These are phyloP conservation scores for Momotus momota DNA, from an alignment of 2,797 vertebrate genomes.

Conservation along the genomic window DNA sequence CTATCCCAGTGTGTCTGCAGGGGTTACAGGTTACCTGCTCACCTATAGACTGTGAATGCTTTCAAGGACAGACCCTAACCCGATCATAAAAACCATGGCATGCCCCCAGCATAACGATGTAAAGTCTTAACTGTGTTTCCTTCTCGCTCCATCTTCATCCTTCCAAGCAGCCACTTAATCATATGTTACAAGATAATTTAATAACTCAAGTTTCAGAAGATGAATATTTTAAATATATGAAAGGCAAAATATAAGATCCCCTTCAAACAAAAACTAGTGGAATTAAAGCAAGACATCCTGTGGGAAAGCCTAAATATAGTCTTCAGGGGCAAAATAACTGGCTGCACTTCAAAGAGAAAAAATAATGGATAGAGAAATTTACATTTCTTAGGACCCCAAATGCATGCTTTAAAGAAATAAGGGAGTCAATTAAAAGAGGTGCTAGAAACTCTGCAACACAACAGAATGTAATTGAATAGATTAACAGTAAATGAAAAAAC, in stretches of 20 bases:
- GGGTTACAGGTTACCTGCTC: neutral
- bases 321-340: conserved; percentile 54
- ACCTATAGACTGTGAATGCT: neutral
- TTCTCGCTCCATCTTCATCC: neutral
- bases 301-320: conserved; percentile 46
- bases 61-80: neutral
- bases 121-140: neutral
- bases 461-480: conserved; percentile 50
- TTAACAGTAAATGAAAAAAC: conserved; percentile 51
- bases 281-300: conserved; percentile 30
- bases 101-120: neutral
- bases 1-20: neutral
- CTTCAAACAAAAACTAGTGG: conserved; percentile 21
- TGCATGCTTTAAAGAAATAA: conserved; percentile 48
- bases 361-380: conserved; percentile 48
- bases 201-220: conserved; percentile 2
- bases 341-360: conserved; percentile 60
- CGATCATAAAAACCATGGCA: neutral
- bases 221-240: conserved; percentile 52
- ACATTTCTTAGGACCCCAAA: conserved; percentile 50
- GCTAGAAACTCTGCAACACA: conserved; percentile 37
- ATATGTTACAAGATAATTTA: conserved; percentile 10
- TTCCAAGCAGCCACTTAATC: neutral
- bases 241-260: conserved; percentile 20
- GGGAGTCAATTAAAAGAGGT: conserved; percentile 56